Evolutionary conservation across 2,888 invertebrate genomes (phyloP), one percentile per base, ranked within the genome.

Genomic region (Lycophotia porphyrea): DNA sequence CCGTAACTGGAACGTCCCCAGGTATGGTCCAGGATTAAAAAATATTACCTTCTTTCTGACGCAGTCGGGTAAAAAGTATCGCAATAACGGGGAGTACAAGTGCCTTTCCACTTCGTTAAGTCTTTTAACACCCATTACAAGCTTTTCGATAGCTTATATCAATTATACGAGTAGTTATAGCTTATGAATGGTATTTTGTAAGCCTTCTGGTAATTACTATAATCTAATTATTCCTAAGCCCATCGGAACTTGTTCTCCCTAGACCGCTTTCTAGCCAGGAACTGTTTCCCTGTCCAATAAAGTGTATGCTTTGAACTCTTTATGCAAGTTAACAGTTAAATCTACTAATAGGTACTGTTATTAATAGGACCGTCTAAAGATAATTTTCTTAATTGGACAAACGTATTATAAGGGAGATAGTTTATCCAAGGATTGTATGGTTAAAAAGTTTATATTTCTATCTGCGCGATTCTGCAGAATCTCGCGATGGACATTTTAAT

Each of bases 321-420:
- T 73, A 78, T 69, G 64, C 15, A n/a, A 64, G 39, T 58, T 47
- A 66, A 42, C 72, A 77, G 77, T 81, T 58, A 68, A 47, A 61
- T 73, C 36, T 24, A 71, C 60, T 71, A 55, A 61, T 42, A n/a
- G n/a, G n/a, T n/a, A 77, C 58, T 31, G 49, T 72, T 71, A 76
- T 76, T 76, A 71, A 74, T 69, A 65, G 49, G 42, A 49, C 39
- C 36, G 66, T 71, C 18, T 67, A 47, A 76, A 70, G 68, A 63
- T 49, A 44, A 67, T 72, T 52, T 74, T 65, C 71, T 61, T 84
- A 84, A 82, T 84, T 84, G 61, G 71, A 84, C 49, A 34, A 67
- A 65, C 44, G 34, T 71, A 67, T 31, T 69, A 61, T 49, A 36
- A 36, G 68, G 15, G n/a, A 8, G 5, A 66, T 66, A 72, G 66